Evolutionary conservation across 2,888 invertebrate species (phyloP).

Genomic region (Pollenia labialis): DNA sequence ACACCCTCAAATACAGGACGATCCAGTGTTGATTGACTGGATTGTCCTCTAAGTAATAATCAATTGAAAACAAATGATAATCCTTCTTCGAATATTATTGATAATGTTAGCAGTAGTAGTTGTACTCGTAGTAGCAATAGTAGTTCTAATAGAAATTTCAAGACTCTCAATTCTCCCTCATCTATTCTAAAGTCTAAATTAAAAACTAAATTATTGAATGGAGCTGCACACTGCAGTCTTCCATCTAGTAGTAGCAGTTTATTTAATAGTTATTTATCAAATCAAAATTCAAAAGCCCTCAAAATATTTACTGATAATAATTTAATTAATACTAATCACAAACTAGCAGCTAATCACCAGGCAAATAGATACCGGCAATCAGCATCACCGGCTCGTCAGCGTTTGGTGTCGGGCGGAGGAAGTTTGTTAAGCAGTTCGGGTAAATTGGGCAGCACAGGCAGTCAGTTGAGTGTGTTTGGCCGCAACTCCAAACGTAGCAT

Average conservation of each 20-base stretch:
- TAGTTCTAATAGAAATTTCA: conserved; percentile 65
- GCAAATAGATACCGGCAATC: conserved; percentile 88
- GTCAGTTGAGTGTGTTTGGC: conserved; percentile 78
- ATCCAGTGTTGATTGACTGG: conserved; percentile 91
- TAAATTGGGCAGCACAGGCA: conserved; percentile 78
- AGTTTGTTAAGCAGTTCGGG: conserved; percentile 78
- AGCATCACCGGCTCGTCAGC: conserved; percentile 87
- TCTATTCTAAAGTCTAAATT: conserved; percentile 68
- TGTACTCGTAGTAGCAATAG: conserved; percentile 58
- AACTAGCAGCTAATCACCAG: conserved; percentile 84
- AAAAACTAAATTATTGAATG: conserved; percentile 72
- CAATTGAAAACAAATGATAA: conserved; percentile 60
- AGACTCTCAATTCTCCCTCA: conserved; percentile 69
- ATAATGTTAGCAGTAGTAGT: conserved; percentile 71
- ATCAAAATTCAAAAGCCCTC: conserved; percentile 73
- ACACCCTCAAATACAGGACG: conserved; percentile 84
- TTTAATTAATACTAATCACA: conserved; percentile 83
- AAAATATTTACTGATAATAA: conserved; percentile 78
- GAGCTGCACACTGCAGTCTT: conserved; percentile 34
- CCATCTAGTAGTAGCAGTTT: conserved; percentile 66
- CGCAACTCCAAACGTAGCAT: conserved; percentile 80
- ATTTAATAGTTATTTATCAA: conserved; percentile 75
- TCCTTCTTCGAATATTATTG: conserved; percentile 74
- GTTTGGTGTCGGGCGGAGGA: conserved; percentile 83
- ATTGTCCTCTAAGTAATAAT: conserved; percentile 85